Percentiles rank a stretch among this genome's conserved stretches.
These are phyloP conservation scores for Lumbricus terrestris DNA, from an alignment of 2,888 invertebrate species.

Conservation along the genomic window DNA sequence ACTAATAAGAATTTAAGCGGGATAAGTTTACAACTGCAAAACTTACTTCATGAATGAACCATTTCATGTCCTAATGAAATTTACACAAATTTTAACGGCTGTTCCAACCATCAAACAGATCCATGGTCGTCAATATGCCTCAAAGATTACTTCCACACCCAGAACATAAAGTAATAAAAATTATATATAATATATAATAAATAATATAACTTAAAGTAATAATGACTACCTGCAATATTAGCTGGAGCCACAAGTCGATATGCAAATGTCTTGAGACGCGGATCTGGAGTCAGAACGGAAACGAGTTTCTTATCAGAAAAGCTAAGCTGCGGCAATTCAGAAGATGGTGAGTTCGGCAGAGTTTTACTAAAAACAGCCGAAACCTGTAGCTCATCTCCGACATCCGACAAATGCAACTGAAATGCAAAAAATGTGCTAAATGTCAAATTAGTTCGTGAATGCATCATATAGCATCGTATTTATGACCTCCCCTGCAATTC, in stretches of 20 bases:
- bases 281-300: constrained; percentile 23
- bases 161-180: neutral
- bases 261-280: constrained; percentile 27
- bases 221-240: constrained; percentile 19
- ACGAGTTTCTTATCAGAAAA: neutral
- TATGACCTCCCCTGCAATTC: neutral
- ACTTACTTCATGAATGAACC: neutral
- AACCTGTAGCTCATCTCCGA: neutral
- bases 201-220: no score
- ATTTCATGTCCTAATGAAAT: neutral
- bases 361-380: neutral
- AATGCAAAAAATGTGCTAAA: neutral
- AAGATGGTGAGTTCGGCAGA: neutral
- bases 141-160: neutral
- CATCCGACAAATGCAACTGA: constrained; percentile 6
- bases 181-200: no score
- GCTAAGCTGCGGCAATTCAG: neutral
- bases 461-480: neutral
- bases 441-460: neutral
- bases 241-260: constrained; percentile 25
- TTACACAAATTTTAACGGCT: neutral
- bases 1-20: neutral
- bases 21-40: neutral
- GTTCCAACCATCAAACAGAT: neutral
- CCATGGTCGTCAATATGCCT: neutral